Percentiles rank a stretch among this genome's conserved stretches.
These are phyloP conservation scores for Vanessa cardui DNA, from an alignment of 2,888 invertebrate genomes.

Conservation along the genomic window DNA sequence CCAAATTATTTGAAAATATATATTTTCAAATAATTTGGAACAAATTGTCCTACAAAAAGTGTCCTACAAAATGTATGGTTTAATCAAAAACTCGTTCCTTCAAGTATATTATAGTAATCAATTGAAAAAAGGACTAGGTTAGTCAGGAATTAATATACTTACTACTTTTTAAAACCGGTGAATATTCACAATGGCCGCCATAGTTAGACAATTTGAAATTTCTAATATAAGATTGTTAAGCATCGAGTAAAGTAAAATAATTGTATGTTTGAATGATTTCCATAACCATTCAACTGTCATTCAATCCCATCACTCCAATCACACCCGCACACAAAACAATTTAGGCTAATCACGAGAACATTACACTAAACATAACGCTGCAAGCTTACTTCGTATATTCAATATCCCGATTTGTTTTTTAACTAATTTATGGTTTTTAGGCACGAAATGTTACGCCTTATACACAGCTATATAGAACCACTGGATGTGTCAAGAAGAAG, in stretches of 20 bases:
- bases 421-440: slow-evolving; percentile 76
- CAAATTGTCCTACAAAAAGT: too few species aligned
- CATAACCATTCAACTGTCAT: background rate
- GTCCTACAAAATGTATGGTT: too few species aligned
- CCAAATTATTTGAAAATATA: too few species aligned
- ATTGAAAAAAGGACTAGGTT: too few species aligned
- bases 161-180: too few species aligned
- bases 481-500: slow-evolving; percentile 19
- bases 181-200: too few species aligned
- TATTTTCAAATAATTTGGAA: too few species aligned
- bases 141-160: background rate
- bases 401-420: slow-evolving; percentile 78
- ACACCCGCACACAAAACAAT: slow-evolving; percentile 65
- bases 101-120: too few species aligned
- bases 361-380: slow-evolving; percentile 53
- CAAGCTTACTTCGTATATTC: slow-evolving; percentile 60
- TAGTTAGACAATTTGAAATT: too few species aligned
- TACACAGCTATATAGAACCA: slow-evolving; percentile 31
- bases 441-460: slow-evolving; percentile 70
- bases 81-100: too few species aligned
- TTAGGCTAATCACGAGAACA: slow-evolving; percentile 57
- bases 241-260: too few species aligned
- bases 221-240: too few species aligned
- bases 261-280: background rate
- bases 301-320: slow-evolving; percentile 28